Base-by-base conservation (phyloP, 2,888 invertebrate genomes). In the Mycalesis mineus region DNA sequence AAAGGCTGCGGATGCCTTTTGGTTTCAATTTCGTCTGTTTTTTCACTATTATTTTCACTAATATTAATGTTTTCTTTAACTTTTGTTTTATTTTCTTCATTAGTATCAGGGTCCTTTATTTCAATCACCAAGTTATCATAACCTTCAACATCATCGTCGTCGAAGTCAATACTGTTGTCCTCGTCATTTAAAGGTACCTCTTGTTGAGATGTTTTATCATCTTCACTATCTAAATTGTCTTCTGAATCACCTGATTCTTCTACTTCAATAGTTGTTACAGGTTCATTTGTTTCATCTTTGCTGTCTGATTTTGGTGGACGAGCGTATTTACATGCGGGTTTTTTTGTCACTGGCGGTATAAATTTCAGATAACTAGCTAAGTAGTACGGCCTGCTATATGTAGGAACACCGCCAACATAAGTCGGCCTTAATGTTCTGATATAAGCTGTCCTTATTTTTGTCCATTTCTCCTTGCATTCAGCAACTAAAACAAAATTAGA, bases 381-480 rank as follows among this genome's bases (percentile, higher is more conserved):
- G 37, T 53, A 53, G 14, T 53, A 53, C 5, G 53, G 44, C 28
- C 52, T 36, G 15, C 53, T 37, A 11, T 14, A 44, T 8, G 31
- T 44, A 8, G 44, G 36, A 28, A 36, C 44, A 13, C 53, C 53
- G 11, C 36, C 17, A 13, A 44, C 28, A 28, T 53, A 53, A 11
- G 17, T 14, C 33, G 53, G 53, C 37, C 42, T 53, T 28, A 53
- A 53, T 0, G 53, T 53, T 37, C 44, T 53, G 4, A 45, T 28
- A 14, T 53, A 53, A 14, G 53, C 53, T 37, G 42, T 53, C 6
- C 53, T 36, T 36, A 53, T 53, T 45, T 53, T 53, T 28, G 44
- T 53, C 53, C 53, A 53, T 45, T 53, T 53, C 0, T 53, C 53
- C 6, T 53, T 53, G 44, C 44, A 53, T 1, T 53, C 53, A 8